Conservation (phyloP, 2,113 vertebrate species). For the Hystrix brachyura region DNA sequence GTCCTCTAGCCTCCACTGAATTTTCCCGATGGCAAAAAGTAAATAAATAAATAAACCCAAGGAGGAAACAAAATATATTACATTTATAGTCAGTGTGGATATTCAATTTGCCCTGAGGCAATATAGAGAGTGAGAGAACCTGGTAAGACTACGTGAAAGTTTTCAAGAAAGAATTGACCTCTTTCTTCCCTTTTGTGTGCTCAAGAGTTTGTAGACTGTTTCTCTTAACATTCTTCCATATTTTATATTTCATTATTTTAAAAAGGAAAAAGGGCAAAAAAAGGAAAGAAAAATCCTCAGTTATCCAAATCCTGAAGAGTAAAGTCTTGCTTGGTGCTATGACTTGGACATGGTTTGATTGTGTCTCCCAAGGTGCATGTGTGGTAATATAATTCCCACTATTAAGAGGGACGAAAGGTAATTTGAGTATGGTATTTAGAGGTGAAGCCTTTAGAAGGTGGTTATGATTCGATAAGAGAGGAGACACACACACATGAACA, state of each 20-base stretch:
- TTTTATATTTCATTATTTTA: neutral
- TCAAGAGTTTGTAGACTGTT: neutral
- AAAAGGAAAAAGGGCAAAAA: neutral
- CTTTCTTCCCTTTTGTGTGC: neutral
- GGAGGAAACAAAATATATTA: neutral
- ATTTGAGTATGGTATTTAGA: neutral
- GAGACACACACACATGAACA: neutral
- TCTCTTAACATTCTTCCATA: neutral
- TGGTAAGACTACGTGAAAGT: neutral
- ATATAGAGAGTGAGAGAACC: neutral
- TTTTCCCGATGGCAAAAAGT: neutral
- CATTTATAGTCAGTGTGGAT: neutral
- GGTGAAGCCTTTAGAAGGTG: neutral
- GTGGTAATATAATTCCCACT: neutral
- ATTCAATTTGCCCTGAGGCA: neutral
- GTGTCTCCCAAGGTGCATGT: neutral
- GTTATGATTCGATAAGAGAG: neutral
- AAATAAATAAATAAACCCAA: neutral
- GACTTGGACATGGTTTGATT: neutral
- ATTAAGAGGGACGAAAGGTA: neutral
- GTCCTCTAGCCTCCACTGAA: neutral
- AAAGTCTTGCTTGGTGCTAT: neutral
- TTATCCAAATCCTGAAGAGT: neutral
- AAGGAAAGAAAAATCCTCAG: neutral
- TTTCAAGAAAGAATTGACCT: neutral